These are phyloP conservation scores for Gallinago solitaria DNA, from an alignment of 2,797 vertebrate species.

Conservation along the genomic window DNA sequence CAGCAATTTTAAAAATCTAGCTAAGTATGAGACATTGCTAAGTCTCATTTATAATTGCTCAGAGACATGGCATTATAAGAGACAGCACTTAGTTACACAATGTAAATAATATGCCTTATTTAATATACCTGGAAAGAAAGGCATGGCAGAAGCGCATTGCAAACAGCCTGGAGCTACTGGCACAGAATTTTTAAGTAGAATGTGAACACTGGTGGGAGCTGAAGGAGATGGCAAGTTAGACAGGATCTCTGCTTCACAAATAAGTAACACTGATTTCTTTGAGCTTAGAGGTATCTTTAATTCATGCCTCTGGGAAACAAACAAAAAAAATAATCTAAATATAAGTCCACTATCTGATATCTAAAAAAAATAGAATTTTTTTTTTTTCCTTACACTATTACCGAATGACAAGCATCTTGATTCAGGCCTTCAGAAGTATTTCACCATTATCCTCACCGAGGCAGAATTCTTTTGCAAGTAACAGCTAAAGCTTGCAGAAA, in stretches of 20 bases:
- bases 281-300: neutral
- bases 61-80: neutral
- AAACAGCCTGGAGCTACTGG: neutral
- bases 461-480: neutral
- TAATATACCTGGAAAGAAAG: neutral
- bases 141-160: neutral
- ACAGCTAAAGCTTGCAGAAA: neutral
- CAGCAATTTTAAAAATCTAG: neutral
- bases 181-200: neutral
- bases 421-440: neutral
- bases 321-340: neutral
- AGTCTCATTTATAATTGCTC: neutral
- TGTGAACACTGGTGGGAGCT: neutral
- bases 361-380: neutral
- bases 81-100: neutral
- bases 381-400: no score
- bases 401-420: neutral
- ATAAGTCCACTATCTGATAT: neutral
- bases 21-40: neutral
- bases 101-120: neutral
- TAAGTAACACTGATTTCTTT: neutral
- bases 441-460: neutral
- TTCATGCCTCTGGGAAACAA: neutral
- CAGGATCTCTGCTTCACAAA: neutral
- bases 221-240: neutral